phyloP scores from a whole-genome alignment of 2,888 invertebrate genomes.

The Clunio marinus region DNA sequence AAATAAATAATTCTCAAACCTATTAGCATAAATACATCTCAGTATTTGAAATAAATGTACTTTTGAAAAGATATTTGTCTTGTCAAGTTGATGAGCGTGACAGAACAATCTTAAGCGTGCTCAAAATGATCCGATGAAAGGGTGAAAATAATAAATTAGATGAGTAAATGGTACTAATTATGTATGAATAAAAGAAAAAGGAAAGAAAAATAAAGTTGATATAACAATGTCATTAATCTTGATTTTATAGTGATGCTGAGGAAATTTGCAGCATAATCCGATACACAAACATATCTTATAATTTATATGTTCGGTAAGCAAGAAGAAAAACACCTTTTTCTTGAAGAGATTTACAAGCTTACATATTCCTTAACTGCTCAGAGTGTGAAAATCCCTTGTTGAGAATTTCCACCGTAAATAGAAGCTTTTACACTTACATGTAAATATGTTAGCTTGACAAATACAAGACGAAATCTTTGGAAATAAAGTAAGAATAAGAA shows the following conservation, averaged over 20 bases:
- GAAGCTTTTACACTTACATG: no score
- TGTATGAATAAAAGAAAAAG: background rate
- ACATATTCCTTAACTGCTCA: no score
- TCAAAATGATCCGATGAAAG: background rate
- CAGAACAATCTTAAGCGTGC: background rate
- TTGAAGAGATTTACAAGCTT: no score
- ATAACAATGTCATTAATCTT: no score
- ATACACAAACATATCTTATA: no score
- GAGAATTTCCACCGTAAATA: no score
- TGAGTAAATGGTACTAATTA: slow-evolving; percentile 14
- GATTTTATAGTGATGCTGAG: no score
- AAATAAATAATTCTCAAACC: background rate
- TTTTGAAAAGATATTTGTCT: background rate
- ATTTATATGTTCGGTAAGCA: no score
- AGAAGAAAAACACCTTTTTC: no score
- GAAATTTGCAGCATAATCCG: no score
- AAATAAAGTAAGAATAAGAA: no score
- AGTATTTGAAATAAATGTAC: slow-evolving; percentile 7
- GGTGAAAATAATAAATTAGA: background rate
- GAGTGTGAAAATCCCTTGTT: no score
- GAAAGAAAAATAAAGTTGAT: background rate
- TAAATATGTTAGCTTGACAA: slow-evolving; percentile 20
- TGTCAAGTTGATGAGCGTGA: background rate
- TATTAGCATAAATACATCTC: slow-evolving; percentile 4
- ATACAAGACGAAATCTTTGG: background rate